phyloP scores from a whole-genome alignment of 92 coral and sea anemone genomes.

The Micromussa lordhowensis region DNA sequence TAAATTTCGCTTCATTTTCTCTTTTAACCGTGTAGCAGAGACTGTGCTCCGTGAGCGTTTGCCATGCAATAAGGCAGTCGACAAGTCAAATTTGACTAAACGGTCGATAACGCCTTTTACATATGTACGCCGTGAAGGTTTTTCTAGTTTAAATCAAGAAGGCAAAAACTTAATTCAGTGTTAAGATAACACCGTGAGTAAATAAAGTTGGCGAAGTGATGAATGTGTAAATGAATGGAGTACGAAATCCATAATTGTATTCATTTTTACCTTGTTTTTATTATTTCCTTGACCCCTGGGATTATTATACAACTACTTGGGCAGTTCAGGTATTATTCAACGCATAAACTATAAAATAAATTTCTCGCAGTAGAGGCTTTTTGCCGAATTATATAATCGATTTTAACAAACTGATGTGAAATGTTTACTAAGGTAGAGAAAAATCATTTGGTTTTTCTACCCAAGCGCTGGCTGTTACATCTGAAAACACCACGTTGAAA shows the following conservation, averaged over 20 bases:
- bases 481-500: not conserved
- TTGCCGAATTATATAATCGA: not conserved
- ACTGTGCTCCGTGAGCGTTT: too few species aligned
- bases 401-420: not conserved
- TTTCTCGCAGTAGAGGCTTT: not conserved
- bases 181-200: not conserved
- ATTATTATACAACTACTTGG: too few species aligned
- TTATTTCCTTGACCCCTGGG: too few species aligned
- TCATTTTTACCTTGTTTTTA: not conserved
- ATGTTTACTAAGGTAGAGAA: not conserved
- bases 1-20: too few species aligned
- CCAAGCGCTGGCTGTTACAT: not conserved
- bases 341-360: not conserved
- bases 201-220: not conserved
- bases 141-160: too few species aligned
- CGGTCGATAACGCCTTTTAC: too few species aligned
- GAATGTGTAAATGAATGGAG: too few species aligned
- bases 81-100: too few species aligned
- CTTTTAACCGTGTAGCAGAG: too few species aligned
- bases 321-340: not conserved
- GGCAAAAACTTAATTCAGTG: not conserved
- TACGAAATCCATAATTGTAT: not conserved
- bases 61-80: too few species aligned
- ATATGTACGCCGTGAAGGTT: too few species aligned
- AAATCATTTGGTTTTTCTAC: not conserved